Base-by-base conservation (phyloP, 1,140 invertebrate genomes). In the Melitaea cinxia region DNA sequence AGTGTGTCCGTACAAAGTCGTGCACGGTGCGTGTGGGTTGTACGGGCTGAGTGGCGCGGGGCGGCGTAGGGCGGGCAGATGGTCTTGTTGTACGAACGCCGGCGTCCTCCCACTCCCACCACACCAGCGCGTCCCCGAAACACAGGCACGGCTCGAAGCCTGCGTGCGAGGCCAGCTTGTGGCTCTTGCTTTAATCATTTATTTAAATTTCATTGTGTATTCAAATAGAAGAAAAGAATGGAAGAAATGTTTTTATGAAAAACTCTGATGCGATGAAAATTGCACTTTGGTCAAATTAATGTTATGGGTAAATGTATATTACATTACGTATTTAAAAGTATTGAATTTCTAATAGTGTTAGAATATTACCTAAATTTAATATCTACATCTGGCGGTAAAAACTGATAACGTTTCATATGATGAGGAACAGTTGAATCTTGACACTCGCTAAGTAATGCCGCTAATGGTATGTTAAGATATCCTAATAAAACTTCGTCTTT, bases 101-200 rank as follows among this genome's bases (percentile, higher is more conserved):
- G 3, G 82, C 81, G 4, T 91, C 88, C 52, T 92, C 88, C 94
- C 95, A 96, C 28, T 94, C 91, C 85, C 98, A 97, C n/a, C 95
- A 95, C 0, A 98, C 89, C 2, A 96, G 92, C 37, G 97, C 94
- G 80, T 98, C 97, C 1, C 97, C 98, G 78, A 96, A 98, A 83
- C 97, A 98, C 7, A 98, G 92, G 26, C 94, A 94, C 2, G 96
- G 95, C 84, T 98, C 97, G 85, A 98, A 98, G 9, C 97, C 98
- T 0, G 96, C 96, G 90, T 95, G 96, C 24, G 89, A 92, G 33
- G 93, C 93, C 66, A 95, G 91, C 49, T 93, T 93, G 77, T 94
- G 92, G 62, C 85, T 92, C 82, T 93, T 93, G 62, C 94, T 95
- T 91, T 76, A 78, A 67, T 47, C 9, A 45, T 17, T 6, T 45